Evolutionary conservation across 2,113 vertebrate species (phyloP).

Genomic region (Scolopax mira): DNA sequence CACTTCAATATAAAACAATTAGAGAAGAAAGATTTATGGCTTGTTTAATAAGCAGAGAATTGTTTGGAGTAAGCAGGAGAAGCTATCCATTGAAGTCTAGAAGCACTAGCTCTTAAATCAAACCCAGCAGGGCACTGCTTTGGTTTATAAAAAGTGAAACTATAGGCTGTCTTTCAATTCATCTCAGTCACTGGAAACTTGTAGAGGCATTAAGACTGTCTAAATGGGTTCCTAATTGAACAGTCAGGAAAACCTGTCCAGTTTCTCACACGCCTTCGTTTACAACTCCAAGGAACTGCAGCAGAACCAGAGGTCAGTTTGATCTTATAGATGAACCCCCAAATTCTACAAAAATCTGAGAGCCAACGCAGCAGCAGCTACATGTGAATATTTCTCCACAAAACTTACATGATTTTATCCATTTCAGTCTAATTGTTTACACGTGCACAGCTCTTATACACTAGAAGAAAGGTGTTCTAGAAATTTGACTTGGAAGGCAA

Average conservation of each 20-base stretch:
- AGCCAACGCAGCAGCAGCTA: background rate
- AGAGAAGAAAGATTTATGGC: background rate
- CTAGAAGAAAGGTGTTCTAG: background rate
- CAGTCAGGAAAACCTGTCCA: background rate
- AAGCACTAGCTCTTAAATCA: background rate
- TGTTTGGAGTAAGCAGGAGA: background rate
- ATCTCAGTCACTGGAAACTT: background rate
- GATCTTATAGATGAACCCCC: background rate
- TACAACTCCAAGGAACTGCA: background rate
- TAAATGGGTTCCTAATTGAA: background rate
- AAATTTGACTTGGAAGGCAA: background rate
- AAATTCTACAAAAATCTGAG: background rate
- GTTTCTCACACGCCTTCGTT: background rate
- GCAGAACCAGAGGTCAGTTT: background rate
- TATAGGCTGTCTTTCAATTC: background rate
- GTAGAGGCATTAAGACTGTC: too few species aligned
- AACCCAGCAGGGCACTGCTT: background rate
- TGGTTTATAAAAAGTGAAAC: background rate
- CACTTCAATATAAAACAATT: background rate
- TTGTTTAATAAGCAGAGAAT: background rate
- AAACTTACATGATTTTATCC: background rate
- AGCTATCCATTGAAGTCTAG: background rate
- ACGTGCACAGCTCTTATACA: rapidly evolving
- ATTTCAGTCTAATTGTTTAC: background rate
- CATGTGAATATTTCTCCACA: background rate